Evolutionary conservation across 2,888 invertebrate genomes (phyloP).

Genomic region (Ophion slaviceki): DNA sequence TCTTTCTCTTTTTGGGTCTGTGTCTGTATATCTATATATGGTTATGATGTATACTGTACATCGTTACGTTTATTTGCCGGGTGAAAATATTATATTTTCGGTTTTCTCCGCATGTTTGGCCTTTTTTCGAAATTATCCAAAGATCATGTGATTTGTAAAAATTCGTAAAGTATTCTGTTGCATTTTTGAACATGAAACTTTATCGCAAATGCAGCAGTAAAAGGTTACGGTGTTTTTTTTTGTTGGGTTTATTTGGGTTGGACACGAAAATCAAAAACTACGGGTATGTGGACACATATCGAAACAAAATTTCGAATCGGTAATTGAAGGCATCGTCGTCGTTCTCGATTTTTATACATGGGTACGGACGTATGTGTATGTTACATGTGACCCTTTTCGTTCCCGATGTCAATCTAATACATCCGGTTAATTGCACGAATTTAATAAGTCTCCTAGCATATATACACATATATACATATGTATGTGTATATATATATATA

Average conservation of each 20-base stretch:
- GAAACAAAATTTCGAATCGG: not conserved
- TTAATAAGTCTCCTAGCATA: slow-evolving; percentile 3
- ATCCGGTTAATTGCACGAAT: slow-evolving; percentile 46
- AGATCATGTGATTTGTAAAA: not conserved
- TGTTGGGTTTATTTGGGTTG: too few relatives aligned
- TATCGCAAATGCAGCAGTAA: too few relatives aligned
- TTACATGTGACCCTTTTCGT: slow-evolving; percentile 35
- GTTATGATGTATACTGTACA: not conserved
- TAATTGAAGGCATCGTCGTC: slow-evolving; percentile 30
- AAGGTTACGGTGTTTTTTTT: too few relatives aligned
- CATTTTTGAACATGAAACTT: not conserved
- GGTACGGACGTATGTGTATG: slow-evolving; percentile 16
- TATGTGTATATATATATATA: not conserved
- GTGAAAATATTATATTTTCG: not conserved
- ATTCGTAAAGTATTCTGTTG: not conserved
- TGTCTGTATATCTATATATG: not conserved
- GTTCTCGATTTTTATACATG: slow-evolving; percentile 3
- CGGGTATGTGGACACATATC: too few relatives aligned
- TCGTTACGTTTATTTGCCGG: not conserved
- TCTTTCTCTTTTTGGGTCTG: not conserved
- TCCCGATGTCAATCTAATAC: slow-evolving; percentile 50
- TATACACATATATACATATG: not conserved
- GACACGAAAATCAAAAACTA: too few relatives aligned
- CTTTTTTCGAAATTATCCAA: not conserved
- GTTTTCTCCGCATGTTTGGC: not conserved